These are phyloP conservation scores for Nothocercus nigrocapillus DNA, from an alignment of 2,113 vertebrate genomes.

Conservation along the genomic window DNA sequence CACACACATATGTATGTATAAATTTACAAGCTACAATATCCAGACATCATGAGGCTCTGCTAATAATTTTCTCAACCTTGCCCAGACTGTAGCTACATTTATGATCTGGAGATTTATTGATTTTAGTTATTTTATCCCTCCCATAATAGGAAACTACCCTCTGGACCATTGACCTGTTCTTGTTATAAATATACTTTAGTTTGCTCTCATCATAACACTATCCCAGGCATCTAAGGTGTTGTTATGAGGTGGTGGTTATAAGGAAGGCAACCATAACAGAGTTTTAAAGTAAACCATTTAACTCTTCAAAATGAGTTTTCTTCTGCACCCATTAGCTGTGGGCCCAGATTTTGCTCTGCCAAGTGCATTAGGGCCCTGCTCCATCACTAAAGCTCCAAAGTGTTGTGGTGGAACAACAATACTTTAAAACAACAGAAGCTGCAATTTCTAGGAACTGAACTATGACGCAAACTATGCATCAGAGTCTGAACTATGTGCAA, in stretches of 20 bases:
- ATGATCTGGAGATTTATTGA: conserved; percentile 86
- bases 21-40: conserved; percentile 85
- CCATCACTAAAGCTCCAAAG: background rate
- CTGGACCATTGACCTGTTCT: conserved; percentile 80
- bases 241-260: conserved; percentile 70
- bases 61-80: conserved; percentile 84
- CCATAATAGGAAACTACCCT: conserved; percentile 81
- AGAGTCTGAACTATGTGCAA: background rate
- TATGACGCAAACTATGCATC: too few relatives aligned
- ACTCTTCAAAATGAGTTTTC: conserved; percentile 65
- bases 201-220: conserved; percentile 75
- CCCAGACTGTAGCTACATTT: conserved; percentile 83
- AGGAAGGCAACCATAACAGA: conserved; percentile 69
- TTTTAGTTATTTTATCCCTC: conserved; percentile 83
- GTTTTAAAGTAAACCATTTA: conserved; percentile 68
- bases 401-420: background rate
- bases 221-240: conserved; percentile 78
- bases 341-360: background rate
- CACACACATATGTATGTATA: conserved; percentile 81
- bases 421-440: background rate
- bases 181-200: conserved; percentile 78
- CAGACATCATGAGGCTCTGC: conserved; percentile 78
- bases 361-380: background rate
- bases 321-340: background rate
- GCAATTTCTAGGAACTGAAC: background rate